Evolutionary conservation across 2,113 vertebrate species (phyloP), one percentile per base, ranked within the genome.

Genomic region (Ornithorhynchus anatinus): DNA sequence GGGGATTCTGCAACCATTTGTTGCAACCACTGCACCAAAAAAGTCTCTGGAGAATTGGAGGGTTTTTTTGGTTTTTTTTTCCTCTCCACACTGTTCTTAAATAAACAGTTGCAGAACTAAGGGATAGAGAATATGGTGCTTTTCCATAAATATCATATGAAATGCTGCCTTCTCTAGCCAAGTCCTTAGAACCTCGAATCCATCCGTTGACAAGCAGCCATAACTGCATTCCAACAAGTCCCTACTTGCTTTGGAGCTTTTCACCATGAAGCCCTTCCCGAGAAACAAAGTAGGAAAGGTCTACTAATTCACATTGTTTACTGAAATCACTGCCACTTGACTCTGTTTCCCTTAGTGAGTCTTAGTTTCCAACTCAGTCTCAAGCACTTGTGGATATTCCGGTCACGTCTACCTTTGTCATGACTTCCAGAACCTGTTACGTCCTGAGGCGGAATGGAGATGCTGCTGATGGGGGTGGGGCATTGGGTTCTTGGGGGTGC

Each of bases 1-100:
- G 57, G 29, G 51, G 90, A 91, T 94, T 93, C 92, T 91, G 93
- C 89, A 94, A 93, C 75, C 62, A 63, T n/a, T n/a, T n/a, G n/a
- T n/a, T n/a, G n/a, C 36, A 78, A 42, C 50, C 69, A 35, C 93
- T 93, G 90, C 89, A 88, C 90, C 92, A 93, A 87, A 83, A 76
- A 67, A 79, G 82, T 23, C 91, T 88, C 89, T 77, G 64, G 90
- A 89, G 90, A 82, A 77, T 77, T 81, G 61, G 78, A 70, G 58
- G 62, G 67, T 79, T 83, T 81, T 86, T 74, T 76, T 69, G 27
- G 48, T 45, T 60, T 8, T 63, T 81, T 84, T 82, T 86, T 81
- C 78, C 72, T 51, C 33, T 6, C 57, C 45, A 67, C 67, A 81
- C 51, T 84, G 72, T 62, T 67, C 40, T 83, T 72, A 86, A 91